Conservation (phyloP, 2,797 vertebrate species). For the Echiichthys vipera region DNA sequence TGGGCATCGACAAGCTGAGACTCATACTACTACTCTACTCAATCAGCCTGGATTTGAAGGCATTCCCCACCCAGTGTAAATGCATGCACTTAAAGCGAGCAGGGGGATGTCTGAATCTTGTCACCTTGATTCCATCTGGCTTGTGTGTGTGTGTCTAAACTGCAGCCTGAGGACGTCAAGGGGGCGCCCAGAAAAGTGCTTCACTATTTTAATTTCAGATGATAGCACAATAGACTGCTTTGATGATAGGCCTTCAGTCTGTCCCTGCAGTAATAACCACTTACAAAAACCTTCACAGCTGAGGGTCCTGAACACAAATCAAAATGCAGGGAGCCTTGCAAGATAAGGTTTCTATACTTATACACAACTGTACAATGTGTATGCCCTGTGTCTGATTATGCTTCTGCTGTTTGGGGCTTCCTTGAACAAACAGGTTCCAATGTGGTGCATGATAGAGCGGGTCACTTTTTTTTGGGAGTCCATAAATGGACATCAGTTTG, state of each 20-base stretch:
- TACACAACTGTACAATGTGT: no score
- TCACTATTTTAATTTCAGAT: neutral
- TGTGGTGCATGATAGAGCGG: no score
- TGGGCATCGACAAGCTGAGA: constrained; percentile 74
- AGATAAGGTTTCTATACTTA: no score
- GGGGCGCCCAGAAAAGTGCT: neutral
- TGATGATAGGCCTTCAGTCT: constrained; percentile 13
- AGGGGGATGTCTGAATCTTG: constrained; percentile 36
- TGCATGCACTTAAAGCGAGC: constrained; percentile 27
- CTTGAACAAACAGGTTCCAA: no score
- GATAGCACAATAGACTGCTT: constrained; percentile 11
- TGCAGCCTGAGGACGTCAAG: neutral
- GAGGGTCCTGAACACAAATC: neutral
- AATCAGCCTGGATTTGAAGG: constrained; percentile 45
- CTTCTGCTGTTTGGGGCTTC: no score
- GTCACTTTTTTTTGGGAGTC: no score
- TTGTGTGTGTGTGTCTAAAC: no score
- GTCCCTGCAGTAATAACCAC: constrained; percentile 2
- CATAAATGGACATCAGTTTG: no score
- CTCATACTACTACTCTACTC: constrained; percentile 68
- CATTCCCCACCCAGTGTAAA: constrained; percentile 52
- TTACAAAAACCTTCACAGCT: neutral
- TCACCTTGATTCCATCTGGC: constrained; percentile 25
- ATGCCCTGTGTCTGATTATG: no score
- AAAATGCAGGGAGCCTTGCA: constrained; percentile 11